Evolutionary conservation across 2,113 vertebrate genomes (phyloP).

Genomic region (Lepisosteus oculatus): DNA sequence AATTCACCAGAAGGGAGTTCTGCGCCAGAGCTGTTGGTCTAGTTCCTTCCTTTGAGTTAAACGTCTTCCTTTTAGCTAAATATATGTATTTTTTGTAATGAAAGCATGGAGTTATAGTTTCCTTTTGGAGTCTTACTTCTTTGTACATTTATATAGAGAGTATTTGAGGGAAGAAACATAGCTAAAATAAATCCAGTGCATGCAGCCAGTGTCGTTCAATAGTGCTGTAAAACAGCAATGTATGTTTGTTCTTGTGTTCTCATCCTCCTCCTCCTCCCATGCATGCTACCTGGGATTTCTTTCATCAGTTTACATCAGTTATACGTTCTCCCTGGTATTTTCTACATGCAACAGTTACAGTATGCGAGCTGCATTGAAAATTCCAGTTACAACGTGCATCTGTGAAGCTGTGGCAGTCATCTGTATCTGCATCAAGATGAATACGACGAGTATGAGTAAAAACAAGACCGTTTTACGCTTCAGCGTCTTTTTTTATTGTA

Average conservation of each 20-base stretch:
- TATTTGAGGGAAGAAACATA: neutral
- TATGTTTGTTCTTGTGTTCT: conserved; percentile 32
- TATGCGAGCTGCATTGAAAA: too few species aligned
- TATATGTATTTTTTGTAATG: conserved; percentile 32
- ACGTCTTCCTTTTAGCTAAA: conserved; percentile 23
- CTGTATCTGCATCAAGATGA: too few species aligned
- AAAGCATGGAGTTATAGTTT: conserved; percentile 38
- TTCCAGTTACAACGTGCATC: too few species aligned
- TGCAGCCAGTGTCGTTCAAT: conserved; percentile 48
- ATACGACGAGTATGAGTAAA: too few species aligned
- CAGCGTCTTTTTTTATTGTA: too few species aligned
- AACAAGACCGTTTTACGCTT: too few species aligned
- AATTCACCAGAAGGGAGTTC: conserved; percentile 29
- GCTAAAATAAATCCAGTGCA: conserved; percentile 26
- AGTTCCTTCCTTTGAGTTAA: conserved; percentile 20
- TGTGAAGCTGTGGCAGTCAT: too few species aligned
- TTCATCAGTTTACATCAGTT: conserved; percentile 41
- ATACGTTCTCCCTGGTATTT: conserved; percentile 27
- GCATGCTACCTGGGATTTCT: conserved; percentile 43
- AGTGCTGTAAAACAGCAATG: conserved; percentile 67
- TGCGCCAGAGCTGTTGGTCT: conserved; percentile 37
- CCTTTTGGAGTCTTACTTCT: conserved; percentile 17
- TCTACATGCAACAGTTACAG: neutral
- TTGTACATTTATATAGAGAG: conserved; percentile 22
- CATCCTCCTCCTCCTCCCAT: conserved; percentile 27